These are phyloP conservation scores for Sardina pilchardus DNA, from an alignment of 2,113 vertebrate species.

Conservation along the genomic window DNA sequence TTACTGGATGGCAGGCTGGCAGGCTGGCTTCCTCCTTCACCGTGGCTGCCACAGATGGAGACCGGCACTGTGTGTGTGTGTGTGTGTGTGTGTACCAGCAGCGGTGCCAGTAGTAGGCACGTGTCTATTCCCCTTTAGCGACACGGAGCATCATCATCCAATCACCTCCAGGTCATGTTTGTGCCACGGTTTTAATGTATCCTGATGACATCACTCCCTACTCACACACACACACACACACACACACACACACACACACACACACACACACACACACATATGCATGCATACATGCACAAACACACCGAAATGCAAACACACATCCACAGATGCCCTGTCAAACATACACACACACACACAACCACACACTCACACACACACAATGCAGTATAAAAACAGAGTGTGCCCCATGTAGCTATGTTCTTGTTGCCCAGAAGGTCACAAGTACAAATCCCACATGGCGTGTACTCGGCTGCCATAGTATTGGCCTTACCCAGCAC, in stretches of 20 bases:
- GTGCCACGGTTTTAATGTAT: conserved; percentile 25
- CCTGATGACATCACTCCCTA: conserved; percentile 45
- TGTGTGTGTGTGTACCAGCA: background rate
- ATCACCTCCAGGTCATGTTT: conserved; percentile 44
- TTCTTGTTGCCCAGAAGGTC: conserved; percentile 1
- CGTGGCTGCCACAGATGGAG: conserved; percentile 35
- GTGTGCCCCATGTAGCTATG: background rate
- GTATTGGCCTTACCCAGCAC: conserved; percentile 3
- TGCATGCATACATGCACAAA: background rate
- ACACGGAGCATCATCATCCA: conserved; percentile 10
- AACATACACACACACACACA: conserved; percentile 4
- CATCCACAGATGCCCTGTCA: background rate
- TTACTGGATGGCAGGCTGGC: conserved; percentile 18
- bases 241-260: background rate
- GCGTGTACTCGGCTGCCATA: background rate
- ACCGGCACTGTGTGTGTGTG: conserved; percentile 37
- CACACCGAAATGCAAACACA: background rate
- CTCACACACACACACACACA: background rate
- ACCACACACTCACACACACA: background rate
- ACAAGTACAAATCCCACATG: conserved; percentile 23
- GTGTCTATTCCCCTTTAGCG: conserved; percentile 48
- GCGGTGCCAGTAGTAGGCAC: background rate
- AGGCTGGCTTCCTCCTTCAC: background rate
- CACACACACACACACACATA: background rate
- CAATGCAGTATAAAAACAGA: background rate